These are phyloP conservation scores for Mycalesis mineus DNA, from an alignment of 2,888 invertebrate genomes.

Conservation along the genomic window DNA sequence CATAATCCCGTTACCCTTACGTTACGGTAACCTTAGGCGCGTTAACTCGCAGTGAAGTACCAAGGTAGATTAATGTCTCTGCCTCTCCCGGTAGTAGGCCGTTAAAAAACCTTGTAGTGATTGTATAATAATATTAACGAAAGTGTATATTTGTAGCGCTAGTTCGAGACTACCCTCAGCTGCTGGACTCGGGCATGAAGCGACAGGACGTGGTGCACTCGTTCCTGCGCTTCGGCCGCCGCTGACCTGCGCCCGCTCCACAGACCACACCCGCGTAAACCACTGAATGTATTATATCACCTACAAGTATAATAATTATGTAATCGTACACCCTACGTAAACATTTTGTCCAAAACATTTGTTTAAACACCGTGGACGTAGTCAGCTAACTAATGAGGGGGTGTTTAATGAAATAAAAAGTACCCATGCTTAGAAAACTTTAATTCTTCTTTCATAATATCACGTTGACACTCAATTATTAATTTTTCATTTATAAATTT, in stretches of 20 bases:
- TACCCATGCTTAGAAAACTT: too few species aligned
- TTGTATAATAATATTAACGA: too few species aligned
- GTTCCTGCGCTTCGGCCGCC: constrained; percentile 91
- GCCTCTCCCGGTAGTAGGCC: too few species aligned
- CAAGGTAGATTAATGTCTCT: too few species aligned
- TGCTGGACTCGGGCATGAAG: constrained; percentile 84
- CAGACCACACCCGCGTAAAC: constrained; percentile 28
- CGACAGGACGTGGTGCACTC: constrained; percentile 94
- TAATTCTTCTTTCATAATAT: too few species aligned
- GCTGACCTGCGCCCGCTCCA: constrained; percentile 65
- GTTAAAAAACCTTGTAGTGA: too few species aligned
- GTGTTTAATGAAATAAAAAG: too few species aligned
- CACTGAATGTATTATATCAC: constrained; percentile 32
- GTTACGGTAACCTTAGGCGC: too few species aligned
- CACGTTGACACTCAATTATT: too few species aligned
- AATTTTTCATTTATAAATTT: too few species aligned
- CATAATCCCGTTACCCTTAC: too few species aligned
- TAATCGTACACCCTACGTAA: constrained; percentile 22
- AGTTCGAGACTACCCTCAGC: constrained; percentile 72
- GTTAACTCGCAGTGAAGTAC: too few species aligned
- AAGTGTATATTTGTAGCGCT: constrained; percentile 45
- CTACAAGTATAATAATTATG: constrained; percentile 5
- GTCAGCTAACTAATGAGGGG: background rate
- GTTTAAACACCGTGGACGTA: constrained; percentile 19
- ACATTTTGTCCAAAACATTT: constrained; percentile 67